Evolutionary conservation across 2,113 vertebrate species (phyloP), one percentile per base, ranked within the genome.

Genomic region (Pelusios castaneus): DNA sequence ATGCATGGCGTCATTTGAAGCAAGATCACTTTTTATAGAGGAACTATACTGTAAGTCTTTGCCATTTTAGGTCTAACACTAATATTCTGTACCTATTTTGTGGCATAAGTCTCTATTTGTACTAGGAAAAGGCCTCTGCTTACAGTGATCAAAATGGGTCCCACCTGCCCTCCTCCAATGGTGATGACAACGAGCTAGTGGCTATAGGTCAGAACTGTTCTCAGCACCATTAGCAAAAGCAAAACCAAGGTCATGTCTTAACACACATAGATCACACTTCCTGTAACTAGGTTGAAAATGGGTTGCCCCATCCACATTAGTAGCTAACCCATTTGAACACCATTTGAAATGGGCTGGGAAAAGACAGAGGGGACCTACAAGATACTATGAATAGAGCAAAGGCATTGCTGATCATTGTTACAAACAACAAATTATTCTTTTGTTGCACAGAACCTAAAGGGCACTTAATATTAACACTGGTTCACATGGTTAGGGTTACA

Each of bases 271-370:
- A 43, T 43, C 38, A 43, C 21, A 43, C 70, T 75, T 75, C 38
- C 41, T 45, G 73, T 41, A 75, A 75, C 38, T 41, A 22, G 2
- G 1, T 4, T 55, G 34, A 75, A 84, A 93, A 54, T 1, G 49
- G 0, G 2, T 16, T 63, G 9, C 4, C 43, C 1, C 27, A 21
- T 25, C 31, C 45, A 55, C 0, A 54, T 49, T 41, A 83, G 51
- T 6, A 49, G 19, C 24, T 90, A 45, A 81, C 2, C 3, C 70
- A 27, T 27, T 86, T 17, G 22, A 56, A 31, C 1, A 7, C 8
- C 21, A 25, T 84, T 11, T 0, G 6, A 49, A 5, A 16, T 2
- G 0, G 6, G 25, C n/a, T 55, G 13, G 8, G 25, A 80, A 31
- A 29, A 81, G 31, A 54, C 80, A 78, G 13, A 51, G 9, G 60